Evolutionary conservation across 2,113 vertebrate genomes (phyloP), one percentile per base, ranked within the genome.

Genomic region (Gobio gobio): DNA sequence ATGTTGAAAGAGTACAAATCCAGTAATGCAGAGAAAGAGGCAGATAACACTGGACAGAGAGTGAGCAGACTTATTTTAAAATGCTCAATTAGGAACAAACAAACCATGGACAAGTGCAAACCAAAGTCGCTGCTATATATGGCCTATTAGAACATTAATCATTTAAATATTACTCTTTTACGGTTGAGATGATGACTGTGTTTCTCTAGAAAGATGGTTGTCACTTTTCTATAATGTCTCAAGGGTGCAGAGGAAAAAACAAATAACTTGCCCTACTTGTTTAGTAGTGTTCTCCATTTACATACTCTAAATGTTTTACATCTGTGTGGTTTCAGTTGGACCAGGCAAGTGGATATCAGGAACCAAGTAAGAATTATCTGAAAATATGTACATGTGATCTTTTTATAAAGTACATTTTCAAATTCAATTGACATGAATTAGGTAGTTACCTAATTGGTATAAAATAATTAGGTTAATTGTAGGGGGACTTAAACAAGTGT

Each of bases 1-100:
- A 40, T 40, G 18, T 33, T 98, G 56, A 79, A 61, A 16, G 58
- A 86, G 14, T 78, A n/a, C 22, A 56, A 56, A 43, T 61, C 61
- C 45, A 56, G 61, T 29, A 63, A 54, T 54, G 29, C 2, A 20
- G 59, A 6, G 5, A 29, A 56, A 40, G 9, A n/a, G 3, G 3
- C 40, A 47, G 26, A 36, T 26, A 56, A 56, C 40, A 29, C 7
- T 61, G 36, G 3, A 22, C 51, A 51, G 61, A 22, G 22, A 10
- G 49, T 81, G 70, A 56, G 87, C 82, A 36, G 18, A n/a, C 20
- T 24, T 43, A 22, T 66, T 66, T 40, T 45, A 47, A 3, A 78
- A 78, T 22, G 12, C 18, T 22, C 20, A 40, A 36, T 10, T n/a
- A 36, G 20, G 10, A 73, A 43, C 22, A 26, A 26, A 24, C 1